A percentile compares a stretch with the other conserved stretches of the same genome.
Conservation (phyloP, 2,888 invertebrate species). For the Lottia scabra region DNA sequence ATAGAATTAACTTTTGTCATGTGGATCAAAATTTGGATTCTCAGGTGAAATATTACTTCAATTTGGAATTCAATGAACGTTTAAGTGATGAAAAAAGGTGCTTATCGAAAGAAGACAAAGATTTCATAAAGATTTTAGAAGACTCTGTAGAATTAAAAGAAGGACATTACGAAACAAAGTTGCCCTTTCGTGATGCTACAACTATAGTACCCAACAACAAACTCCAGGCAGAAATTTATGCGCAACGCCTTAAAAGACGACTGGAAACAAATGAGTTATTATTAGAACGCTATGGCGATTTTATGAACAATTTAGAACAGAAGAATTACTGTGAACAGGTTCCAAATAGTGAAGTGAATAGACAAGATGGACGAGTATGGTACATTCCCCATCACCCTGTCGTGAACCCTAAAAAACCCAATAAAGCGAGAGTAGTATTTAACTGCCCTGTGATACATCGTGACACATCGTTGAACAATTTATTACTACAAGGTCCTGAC, state of each 20-base stretch:
- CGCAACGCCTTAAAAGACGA: too few species aligned
- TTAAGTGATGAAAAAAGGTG: neutral
- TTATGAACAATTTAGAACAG: slow-evolving; percentile 23
- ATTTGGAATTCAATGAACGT: neutral
- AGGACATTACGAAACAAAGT: slow-evolving; percentile 14
- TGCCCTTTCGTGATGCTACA: slow-evolving; percentile 8
- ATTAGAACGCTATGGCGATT: too few species aligned
- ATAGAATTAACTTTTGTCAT: neutral
- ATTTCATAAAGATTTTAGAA: slow-evolving; percentile 8
- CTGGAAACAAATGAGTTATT: neutral
- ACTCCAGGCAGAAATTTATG: neutral
- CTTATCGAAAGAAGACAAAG: slow-evolving; percentile 15
- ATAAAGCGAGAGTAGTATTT: slow-evolving; percentile 30
- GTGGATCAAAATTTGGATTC: neutral
- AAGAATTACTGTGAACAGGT: slow-evolving; percentile 21
- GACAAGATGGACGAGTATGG: slow-evolving; percentile 21
- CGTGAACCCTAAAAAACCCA: slow-evolving; percentile 25
- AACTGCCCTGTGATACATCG: slow-evolving; percentile 28
- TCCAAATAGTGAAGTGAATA: neutral
- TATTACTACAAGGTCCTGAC: slow-evolving; percentile 37
- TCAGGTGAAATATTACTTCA: neutral
- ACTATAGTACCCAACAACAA: slow-evolving; percentile 16
- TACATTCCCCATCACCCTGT: slow-evolving; percentile 32
- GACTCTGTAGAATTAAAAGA: slow-evolving; percentile 1
- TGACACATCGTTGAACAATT: slow-evolving; percentile 31